Evolutionary conservation across 2,113 vertebrate genomes (phyloP), one percentile per base, ranked within the genome.

Genomic region (Microcebus tavaratra): DNA sequence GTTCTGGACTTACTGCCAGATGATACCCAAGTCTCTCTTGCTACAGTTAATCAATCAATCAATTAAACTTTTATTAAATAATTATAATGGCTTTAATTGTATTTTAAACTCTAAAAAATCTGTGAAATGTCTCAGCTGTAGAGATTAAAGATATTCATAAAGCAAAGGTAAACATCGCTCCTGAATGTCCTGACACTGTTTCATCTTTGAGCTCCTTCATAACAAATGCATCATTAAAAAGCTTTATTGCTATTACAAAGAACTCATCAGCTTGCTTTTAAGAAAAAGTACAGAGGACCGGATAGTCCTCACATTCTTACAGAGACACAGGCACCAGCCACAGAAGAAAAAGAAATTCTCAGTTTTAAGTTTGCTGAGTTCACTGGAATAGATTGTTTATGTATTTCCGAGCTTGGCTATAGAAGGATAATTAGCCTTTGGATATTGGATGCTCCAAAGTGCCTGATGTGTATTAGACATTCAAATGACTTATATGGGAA

Each of bases 401-500:
- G 20, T 91, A 75, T 98, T 98, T 93, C 88, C 29, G 48, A 97
- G 48, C 1, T 94, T 96, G 14, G 59, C 76, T 97, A 36, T 91
- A 95, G 96, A 67, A 87, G 89, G 59, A 90, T 97, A 98, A 98
- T 97, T 97, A 98, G 63, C 45, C 81, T 97, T 95, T 92, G 89
- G 21, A 84, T 97, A 98, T 25, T 95, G 73, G 82, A 92, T 97
- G 85, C 57, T 96, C 55, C 92, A 90, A 95, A 97, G 57, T 98
- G 55, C 75, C 89, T 84, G 90, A 55, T 68, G 1, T 97, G 53
- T 72, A 86, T 95, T 78, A 96, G 68, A 98, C 78, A 96, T 94
- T 94, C 88, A 95, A 98, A 96, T 83, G 34, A 97, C 91, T 97
- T 97, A 83, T 31, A 72, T 25, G 59, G 45, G 92, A 97, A 84